Evolutionary conservation across 1,140 invertebrate genomes (phyloP).

Genomic region (Bombus sibiricus): DNA sequence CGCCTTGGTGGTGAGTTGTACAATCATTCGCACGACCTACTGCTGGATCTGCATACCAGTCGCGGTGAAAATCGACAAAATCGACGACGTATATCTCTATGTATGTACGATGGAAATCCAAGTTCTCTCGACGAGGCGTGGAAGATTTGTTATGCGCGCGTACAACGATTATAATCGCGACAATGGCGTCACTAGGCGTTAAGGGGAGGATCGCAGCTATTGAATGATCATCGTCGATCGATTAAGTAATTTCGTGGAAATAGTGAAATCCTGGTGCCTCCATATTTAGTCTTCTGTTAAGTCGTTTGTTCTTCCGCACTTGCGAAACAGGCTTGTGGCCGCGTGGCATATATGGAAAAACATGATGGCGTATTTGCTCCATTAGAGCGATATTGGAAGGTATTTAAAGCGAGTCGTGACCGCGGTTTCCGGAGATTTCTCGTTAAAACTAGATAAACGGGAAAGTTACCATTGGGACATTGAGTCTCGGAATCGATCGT

Average conservation of each 20-base stretch:
- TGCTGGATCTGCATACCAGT: neutral
- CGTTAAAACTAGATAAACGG: neutral
- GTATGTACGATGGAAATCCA: neutral
- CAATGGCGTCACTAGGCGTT: neutral
- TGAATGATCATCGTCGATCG: neutral
- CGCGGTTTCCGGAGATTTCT: neutral
- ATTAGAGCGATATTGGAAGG: constrained; percentile 2
- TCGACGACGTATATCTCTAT: too few species aligned
- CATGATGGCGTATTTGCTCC: too few species aligned
- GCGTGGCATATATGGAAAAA: too few species aligned
- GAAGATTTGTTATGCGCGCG: neutral
- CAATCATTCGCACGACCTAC: neutral
- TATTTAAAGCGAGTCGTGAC: constrained; percentile 27
- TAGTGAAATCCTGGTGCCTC: constrained; percentile 28
- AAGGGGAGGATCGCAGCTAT: neutral
- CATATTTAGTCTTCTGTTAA: constrained; percentile 31
- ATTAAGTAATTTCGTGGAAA: constrained; percentile 49
- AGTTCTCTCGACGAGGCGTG: neutral
- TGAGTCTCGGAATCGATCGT: neutral
- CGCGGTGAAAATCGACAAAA: neutral
- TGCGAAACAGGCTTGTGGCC: constrained; percentile 13
- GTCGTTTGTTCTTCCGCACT: constrained; percentile 42
- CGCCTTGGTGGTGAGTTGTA: constrained; percentile 20
- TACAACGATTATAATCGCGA: neutral
- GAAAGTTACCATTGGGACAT: neutral